Percentiles rank a stretch among this genome's conserved stretches.
Conservation (phyloP, 64 coral and sea anemone species). For the Astreopora myriophthalma region DNA sequence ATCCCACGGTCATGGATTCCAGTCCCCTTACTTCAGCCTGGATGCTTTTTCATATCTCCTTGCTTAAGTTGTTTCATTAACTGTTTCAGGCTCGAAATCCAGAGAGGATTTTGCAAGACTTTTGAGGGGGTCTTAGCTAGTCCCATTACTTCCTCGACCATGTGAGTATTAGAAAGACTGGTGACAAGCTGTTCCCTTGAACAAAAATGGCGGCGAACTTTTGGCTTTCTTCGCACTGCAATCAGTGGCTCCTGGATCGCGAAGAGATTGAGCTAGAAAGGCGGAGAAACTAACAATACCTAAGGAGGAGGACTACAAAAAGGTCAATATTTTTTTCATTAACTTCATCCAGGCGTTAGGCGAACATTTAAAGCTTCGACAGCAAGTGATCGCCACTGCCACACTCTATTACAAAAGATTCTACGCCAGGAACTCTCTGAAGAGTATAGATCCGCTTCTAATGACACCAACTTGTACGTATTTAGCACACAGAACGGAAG, state of each 20-base stretch:
- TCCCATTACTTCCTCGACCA: no score
- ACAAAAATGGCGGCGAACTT: constrained; percentile 99
- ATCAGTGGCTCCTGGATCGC: constrained; percentile 93
- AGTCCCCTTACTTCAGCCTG: no score
- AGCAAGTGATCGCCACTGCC: constrained; percentile 98
- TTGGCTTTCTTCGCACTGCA: constrained; percentile 95
- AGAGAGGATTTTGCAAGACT: no score
- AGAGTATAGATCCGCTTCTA: constrained; percentile 89
- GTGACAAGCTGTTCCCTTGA: no score
- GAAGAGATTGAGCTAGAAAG: constrained; percentile 94
- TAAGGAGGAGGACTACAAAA: constrained; percentile 88
- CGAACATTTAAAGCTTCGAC: constrained; percentile 97
- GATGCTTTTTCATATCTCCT: no score
- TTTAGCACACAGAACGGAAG: constrained; percentile 94
- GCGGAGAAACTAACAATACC: constrained; percentile 80
- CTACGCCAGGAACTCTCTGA: constrained; percentile 95
- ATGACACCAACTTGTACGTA: constrained; percentile 95
- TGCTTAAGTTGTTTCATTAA: no score
- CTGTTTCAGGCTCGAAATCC: no score
- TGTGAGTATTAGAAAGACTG: no score
- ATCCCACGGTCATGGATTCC: no score
- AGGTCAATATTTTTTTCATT: constrained; percentile 94
- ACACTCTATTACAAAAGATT: constrained; percentile 95
- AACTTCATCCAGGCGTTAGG: constrained; percentile 99
- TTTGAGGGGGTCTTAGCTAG: no score